A percentile compares a stretch with the other conserved stretches of the same genome.
These are phyloP conservation scores for Watsonalla binaria DNA, from an alignment of 2,888 invertebrate genomes.

Conservation along the genomic window DNA sequence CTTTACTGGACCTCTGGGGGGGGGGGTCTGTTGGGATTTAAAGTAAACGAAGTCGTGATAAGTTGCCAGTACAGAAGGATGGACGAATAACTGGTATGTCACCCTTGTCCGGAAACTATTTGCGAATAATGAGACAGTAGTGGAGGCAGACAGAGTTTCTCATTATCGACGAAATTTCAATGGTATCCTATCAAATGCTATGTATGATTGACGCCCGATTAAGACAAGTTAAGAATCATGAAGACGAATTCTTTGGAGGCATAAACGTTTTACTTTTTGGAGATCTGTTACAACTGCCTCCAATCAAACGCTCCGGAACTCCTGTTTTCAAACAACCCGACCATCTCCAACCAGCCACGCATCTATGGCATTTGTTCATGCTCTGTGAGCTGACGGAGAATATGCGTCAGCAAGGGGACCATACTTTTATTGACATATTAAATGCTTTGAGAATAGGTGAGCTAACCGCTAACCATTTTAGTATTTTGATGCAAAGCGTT, in stretches of 20 bases:
- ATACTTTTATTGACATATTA: too few relatives aligned
- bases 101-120: constrained; percentile 19
- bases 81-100: constrained; percentile 18
- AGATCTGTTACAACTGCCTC: constrained; percentile 17
- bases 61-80: constrained; percentile 26
- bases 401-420: too few relatives aligned
- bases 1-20: not conserved
- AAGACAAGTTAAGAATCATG: constrained; percentile 13
- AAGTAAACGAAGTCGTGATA: not conserved
- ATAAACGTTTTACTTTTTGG: constrained; percentile 17
- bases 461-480: too few relatives aligned
- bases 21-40: not conserved
- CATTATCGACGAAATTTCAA: constrained; percentile 28
- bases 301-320: constrained; percentile 10
- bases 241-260: constrained; percentile 13
- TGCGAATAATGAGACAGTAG: constrained; percentile 22
- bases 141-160: constrained; percentile 24
- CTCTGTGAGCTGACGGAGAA: too few relatives aligned
- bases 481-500: too few relatives aligned
- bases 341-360: constrained; percentile 12
- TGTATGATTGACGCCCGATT: constrained; percentile 24
- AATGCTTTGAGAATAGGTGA: too few relatives aligned
- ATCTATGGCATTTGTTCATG: constrained; percentile 13
- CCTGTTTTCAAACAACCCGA: constrained; percentile 17
- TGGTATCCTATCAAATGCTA: constrained; percentile 30